phyloP scores from a whole-genome alignment of 2,888 invertebrate genomes.

The Drosophila phalerata region DNA sequence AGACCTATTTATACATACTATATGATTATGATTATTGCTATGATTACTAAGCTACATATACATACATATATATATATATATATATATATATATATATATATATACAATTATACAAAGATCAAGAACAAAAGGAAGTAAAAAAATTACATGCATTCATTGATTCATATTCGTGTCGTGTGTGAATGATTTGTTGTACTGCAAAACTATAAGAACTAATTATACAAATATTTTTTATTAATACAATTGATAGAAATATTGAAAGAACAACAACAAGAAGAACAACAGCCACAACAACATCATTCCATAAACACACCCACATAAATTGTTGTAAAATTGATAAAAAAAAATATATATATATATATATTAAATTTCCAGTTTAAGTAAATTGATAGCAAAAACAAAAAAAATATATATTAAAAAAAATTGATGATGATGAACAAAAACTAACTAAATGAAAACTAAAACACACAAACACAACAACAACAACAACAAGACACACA shows the following conservation, averaged over 20 bases:
- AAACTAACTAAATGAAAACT: conserved; percentile 42
- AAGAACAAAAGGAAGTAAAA: background rate
- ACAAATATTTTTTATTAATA: conserved; percentile 83
- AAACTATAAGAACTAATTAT: conserved; percentile 20
- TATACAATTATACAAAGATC: conserved; percentile 22
- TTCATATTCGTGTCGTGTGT: conserved; percentile 3
- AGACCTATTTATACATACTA: conserved; percentile 70
- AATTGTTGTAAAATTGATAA: conserved; percentile 80
- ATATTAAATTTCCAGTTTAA: conserved; percentile 54
- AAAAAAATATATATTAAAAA: conserved; percentile 28
- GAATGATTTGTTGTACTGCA: conserved; percentile 36
- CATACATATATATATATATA: conserved; percentile 34
- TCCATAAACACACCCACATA: conserved; percentile 39
- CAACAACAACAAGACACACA: conserved; percentile 5
- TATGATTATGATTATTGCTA: conserved; percentile 73
- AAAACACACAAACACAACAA: conserved; percentile 39
- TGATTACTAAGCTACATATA: conserved; percentile 71
- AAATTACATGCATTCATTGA: background rate
- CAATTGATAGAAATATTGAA: conserved; percentile 80
- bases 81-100: conserved; percentile 28
- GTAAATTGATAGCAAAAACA: conserved; percentile 63
- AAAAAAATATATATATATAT: conserved; percentile 71
- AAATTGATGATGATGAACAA: conserved; percentile 17
- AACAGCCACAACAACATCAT: conserved; percentile 28
- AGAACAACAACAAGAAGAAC: conserved; percentile 8